phyloP scores from a whole-genome alignment of 1,140 invertebrate species.

The Atta texana region DNA sequence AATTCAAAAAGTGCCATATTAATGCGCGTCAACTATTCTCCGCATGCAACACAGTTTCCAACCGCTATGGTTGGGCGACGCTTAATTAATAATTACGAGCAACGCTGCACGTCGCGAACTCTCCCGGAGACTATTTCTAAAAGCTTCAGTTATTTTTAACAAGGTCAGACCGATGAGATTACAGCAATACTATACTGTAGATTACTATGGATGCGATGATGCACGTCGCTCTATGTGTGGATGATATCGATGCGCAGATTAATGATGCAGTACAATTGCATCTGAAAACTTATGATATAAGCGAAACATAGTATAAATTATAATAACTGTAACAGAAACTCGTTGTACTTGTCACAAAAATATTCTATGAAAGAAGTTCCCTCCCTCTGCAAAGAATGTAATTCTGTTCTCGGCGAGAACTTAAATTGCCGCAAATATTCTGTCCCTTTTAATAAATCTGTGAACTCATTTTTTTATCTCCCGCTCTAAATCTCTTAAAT shows the following conservation, averaged over 20 bases:
- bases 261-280: background rate
- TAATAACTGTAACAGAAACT: background rate
- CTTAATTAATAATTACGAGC: conserved; percentile 52
- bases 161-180: conserved; percentile 32
- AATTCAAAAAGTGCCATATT: background rate
- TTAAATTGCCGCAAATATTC: background rate
- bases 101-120: background rate
- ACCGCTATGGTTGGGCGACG: background rate
- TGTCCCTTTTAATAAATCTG: background rate
- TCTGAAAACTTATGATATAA: background rate
- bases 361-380: background rate
- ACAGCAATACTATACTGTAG: background rate
- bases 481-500: conserved; percentile 4
- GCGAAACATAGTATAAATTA: background rate
- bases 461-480: conserved; percentile 7
- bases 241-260: background rate
- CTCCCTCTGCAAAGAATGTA: background rate
- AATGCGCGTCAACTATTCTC: background rate
- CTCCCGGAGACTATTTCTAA: conserved; percentile 30
- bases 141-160: conserved; percentile 51
- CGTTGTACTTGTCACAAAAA: background rate
- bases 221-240: background rate
- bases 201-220: conserved; percentile 4
- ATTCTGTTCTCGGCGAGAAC: background rate
- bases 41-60: background rate